phyloP scores from a whole-genome alignment of 2,797 vertebrate genomes.

The Coluber constrictor region DNA sequence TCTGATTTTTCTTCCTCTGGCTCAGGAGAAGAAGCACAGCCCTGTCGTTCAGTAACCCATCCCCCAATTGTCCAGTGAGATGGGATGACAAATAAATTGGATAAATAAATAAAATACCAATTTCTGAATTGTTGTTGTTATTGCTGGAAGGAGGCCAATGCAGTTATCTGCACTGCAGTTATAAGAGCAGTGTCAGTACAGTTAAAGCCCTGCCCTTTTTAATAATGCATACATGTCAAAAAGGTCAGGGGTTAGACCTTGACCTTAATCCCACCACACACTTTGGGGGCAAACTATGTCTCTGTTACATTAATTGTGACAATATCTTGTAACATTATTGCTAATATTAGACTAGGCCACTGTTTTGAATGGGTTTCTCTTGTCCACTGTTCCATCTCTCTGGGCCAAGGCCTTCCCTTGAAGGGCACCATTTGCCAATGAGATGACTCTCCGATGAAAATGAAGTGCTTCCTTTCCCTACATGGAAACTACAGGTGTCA shows the following conservation, averaged over 20 bases:
- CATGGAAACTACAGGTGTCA: neutral
- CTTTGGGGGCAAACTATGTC: neutral
- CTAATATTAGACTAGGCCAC: neutral
- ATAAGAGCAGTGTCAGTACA: neutral
- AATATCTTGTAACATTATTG: neutral
- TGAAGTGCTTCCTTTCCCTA: neutral
- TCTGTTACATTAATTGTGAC: neutral
- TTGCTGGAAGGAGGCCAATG: neutral
- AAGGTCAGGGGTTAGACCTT: neutral
- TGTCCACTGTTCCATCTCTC: neutral
- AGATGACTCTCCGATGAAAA: neutral
- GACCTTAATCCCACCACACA: neutral
- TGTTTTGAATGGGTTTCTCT: neutral
- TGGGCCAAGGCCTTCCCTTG: neutral
- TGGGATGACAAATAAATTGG: neutral
- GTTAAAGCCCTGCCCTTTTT: neutral
- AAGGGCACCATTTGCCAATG: neutral
- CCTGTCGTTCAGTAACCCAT: neutral
- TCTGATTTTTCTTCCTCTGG: neutral
- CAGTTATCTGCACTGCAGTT: neutral
- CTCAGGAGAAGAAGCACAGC: neutral
- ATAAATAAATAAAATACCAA: neutral
- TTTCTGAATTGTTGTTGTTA: neutral
- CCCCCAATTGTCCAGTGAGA: neutral
- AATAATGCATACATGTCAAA: neutral